Evolutionary conservation across 2,888 invertebrate genomes (phyloP), one percentile per base, ranked within the genome.

Genomic region (Lissocephala sabroskyi): DNA sequence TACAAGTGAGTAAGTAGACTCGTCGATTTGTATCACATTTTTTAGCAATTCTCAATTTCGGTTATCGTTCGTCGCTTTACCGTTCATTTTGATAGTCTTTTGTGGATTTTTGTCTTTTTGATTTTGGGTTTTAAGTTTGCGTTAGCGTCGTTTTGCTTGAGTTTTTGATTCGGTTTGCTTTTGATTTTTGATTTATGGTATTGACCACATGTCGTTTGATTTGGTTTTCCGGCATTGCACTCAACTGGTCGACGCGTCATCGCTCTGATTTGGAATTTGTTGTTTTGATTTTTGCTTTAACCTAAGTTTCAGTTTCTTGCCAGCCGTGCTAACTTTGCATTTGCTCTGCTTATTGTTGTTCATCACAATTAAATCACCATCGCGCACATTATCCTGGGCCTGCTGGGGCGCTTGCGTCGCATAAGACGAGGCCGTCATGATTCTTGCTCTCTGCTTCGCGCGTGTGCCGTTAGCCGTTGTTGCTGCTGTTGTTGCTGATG

Each of bases 11-110:
- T 45, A 23, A 43, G 32, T 43, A 45, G 16, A 28, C 42, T 44
- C 35, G 43, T 30, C 41, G 48, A 35, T 32, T 29, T 40, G 7
- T 68, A 78, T 68, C 68, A 78, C 68, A 78, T 75, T 26, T 45
- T n/a, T 59, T 59, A 46, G 45, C 56, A 35, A 50, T n/a, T n/a
- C n/a, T n/a, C n/a, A n/a, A n/a, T n/a, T n/a, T n/a, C n/a, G n/a
- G n/a, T n/a, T n/a, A n/a, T n/a, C n/a, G n/a, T n/a, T n/a, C n/a
- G n/a, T n/a, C n/a, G n/a, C n/a, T 59, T 59, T 52, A 53, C 48
- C n/a, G n/a, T n/a, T n/a, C n/a, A n/a, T 39, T 53, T 44, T 23
- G 23, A 23, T 14, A 14, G 18, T 30, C 30, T 30, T 28, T 43
- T 19, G 13, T 18, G 29, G 33, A 40, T 33, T 28, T 35, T 52